Percentiles rank a stretch among this genome's conserved stretches.
phyloP scores from a whole-genome alignment of 2,888 invertebrate genomes.

The Aethes cnicana region DNA sequence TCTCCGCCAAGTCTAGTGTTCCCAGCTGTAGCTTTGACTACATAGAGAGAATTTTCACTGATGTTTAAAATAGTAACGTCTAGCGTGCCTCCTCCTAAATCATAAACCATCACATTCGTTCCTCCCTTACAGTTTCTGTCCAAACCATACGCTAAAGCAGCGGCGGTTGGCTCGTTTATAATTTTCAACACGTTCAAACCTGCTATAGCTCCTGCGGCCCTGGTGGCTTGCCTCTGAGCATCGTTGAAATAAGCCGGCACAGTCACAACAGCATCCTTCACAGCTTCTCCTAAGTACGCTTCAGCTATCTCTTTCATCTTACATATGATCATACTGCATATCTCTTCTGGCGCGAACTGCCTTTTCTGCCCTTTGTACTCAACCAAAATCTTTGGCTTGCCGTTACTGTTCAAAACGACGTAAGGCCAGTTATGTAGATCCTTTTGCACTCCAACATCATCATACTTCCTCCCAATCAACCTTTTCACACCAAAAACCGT shows the following conservation, averaged over 20 bases:
- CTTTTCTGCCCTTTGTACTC: conserved; percentile 52
- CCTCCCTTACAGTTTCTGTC: conserved; percentile 46
- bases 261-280: conserved; percentile 62
- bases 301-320: conserved; percentile 64
- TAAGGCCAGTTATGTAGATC: conserved; percentile 61
- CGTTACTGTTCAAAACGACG: conserved; percentile 52
- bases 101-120: conserved; percentile 57
- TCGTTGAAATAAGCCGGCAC: conserved; percentile 69
- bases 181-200: conserved; percentile 61
- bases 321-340: conserved; percentile 62
- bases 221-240: conserved; percentile 61
- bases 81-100: conserved; percentile 66
- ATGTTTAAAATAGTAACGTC: conserved; percentile 61
- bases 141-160: conserved; percentile 62
- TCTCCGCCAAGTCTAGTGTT: conserved; percentile 61
- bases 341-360: conserved; percentile 61
- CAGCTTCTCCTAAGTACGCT: conserved; percentile 48
- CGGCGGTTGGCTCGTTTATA: conserved; percentile 65
- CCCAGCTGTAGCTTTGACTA: conserved; percentile 61
- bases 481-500: conserved; percentile 64
- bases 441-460: conserved; percentile 60
- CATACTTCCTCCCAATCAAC: conserved; percentile 58
- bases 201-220: conserved; percentile 55
- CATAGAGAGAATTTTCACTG: conserved; percentile 48
- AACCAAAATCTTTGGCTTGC: conserved; percentile 61